Evolutionary conservation across 2,113 vertebrate species (phyloP), one percentile per base, ranked within the genome.

Genomic region (Desmodus rotundus): DNA sequence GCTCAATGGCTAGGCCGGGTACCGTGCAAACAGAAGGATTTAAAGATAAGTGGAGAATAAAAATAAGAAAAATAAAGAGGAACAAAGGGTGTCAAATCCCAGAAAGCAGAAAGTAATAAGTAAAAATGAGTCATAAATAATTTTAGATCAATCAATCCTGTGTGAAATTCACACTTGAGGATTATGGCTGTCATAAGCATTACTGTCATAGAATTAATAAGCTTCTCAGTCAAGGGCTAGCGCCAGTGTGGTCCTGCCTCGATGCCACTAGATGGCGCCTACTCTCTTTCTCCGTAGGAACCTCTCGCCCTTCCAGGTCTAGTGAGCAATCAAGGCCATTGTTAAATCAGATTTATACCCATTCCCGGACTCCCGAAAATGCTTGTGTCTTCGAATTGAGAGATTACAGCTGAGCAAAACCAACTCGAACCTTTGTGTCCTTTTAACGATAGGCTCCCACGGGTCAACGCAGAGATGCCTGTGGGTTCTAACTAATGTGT

Each of bases 231-330:
- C 41, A 56, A 4, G 19, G 58, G 82, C 43, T 3, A 74, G 81
- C 84, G 85, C 58, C 74, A 91, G 43, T 31, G 56, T 36, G 8
- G 8, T 15, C 8, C 33, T 73, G 77, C 31, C 54, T 74, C n/a
- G 5, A n/a, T 31, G 67, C 94, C 97, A 95, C 96, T 97, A 97
- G 97, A 90, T 83, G 97, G 97, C 95, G 56, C 45, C 58, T 24
- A 24, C 24, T 77, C 63, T 63, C 96, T 82, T 80, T 95, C 65
- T 58, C 80, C 31, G 41, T 3, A 36, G 68, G 45, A 80, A 93
- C 84, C 19, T 3, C 47, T 63, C 0, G 52, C 36, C 86, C 78
- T 94, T 96, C 54, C 11, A 24, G 58, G 96, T n/a, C 93, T 45
- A 41, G 58, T 47, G 68, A 89, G 92, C 58, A 61, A 76, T 67